Conservation (phyloP, 2,797 vertebrate genomes). For the Oreochromis grahami region DNA sequence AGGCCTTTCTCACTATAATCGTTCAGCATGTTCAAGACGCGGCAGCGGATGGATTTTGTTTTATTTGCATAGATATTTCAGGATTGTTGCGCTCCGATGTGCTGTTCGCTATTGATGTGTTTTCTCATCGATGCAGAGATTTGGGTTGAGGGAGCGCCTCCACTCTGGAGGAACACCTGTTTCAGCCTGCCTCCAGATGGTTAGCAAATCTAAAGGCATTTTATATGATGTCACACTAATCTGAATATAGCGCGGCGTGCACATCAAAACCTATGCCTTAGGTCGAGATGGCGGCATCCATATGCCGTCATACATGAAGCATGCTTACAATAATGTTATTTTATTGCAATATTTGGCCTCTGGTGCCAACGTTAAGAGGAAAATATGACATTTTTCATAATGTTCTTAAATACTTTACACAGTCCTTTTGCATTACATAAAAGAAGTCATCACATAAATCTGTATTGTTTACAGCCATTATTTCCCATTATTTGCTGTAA, state of each 20-base stretch:
- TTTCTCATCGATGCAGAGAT: slow-evolving; percentile 54
- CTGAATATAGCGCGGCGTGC: slow-evolving; percentile 49
- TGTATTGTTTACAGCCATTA: background rate
- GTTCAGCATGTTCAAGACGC: background rate
- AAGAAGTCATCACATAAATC: background rate
- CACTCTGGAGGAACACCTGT: slow-evolving; percentile 67
- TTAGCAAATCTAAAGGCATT: slow-evolving; percentile 67
- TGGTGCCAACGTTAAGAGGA: fast-evolving
- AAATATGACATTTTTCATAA: background rate
- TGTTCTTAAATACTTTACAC: background rate
- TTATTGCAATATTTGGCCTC: background rate
- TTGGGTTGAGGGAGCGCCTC: slow-evolving; percentile 57
- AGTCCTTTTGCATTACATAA: background rate
- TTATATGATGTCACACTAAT: slow-evolving; percentile 71
- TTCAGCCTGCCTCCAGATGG: slow-evolving; percentile 66
- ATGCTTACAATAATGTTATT: slow-evolving; percentile 34
- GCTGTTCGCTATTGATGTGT: slow-evolving; percentile 50
- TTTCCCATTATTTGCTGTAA: background rate
- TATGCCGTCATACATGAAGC: slow-evolving; percentile 47
- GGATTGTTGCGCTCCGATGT: background rate
- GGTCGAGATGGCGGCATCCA: slow-evolving; percentile 40
- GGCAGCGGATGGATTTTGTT: background rate
- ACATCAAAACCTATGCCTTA: slow-evolving; percentile 56
- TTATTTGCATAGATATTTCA: background rate
- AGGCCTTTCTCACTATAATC: background rate